phyloP scores from a whole-genome alignment of 2,888 invertebrate species.

The Argyresthia goedartella region DNA sequence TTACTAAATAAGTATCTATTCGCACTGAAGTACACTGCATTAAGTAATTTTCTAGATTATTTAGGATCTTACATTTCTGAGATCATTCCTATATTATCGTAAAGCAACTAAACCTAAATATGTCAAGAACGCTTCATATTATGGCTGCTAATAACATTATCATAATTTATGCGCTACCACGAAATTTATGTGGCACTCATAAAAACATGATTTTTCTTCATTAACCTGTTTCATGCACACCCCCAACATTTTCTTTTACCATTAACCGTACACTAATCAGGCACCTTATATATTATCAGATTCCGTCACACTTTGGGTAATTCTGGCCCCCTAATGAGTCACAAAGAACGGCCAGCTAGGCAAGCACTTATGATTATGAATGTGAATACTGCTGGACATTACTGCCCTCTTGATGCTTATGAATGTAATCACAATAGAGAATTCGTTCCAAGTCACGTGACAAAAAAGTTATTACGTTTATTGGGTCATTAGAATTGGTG shows the following conservation, averaged over 20 bases:
- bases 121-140: too few relatives aligned
- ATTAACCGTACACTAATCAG: slow-evolving; percentile 6
- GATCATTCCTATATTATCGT: too few relatives aligned
- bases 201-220: slow-evolving; percentile 17
- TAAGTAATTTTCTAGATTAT: too few relatives aligned
- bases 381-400: slow-evolving; percentile 39
- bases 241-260: slow-evolving; percentile 1
- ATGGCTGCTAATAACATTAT: too few relatives aligned
- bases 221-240: slow-evolving; percentile 11
- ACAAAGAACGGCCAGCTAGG: slow-evolving; percentile 42
- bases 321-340: slow-evolving; percentile 50
- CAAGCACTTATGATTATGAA: slow-evolving; percentile 37
- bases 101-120: too few relatives aligned
- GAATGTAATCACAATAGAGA: slow-evolving; percentile 44
- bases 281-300: slow-evolving; percentile 41
- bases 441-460: slow-evolving; percentile 2
- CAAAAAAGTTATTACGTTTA: slow-evolving; percentile 1
- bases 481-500: background rate
- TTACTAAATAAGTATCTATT: too few relatives aligned
- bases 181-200: too few relatives aligned
- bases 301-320: slow-evolving; percentile 60
- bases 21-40: too few relatives aligned
- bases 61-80: too few relatives aligned
- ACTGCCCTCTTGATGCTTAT: slow-evolving; percentile 33
- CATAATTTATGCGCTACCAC: too few relatives aligned